Percentiles rank a stretch among this genome's conserved stretches.
Conservation (phyloP, 2,797 vertebrate species). For the Triplophysa yarkandensis region DNA sequence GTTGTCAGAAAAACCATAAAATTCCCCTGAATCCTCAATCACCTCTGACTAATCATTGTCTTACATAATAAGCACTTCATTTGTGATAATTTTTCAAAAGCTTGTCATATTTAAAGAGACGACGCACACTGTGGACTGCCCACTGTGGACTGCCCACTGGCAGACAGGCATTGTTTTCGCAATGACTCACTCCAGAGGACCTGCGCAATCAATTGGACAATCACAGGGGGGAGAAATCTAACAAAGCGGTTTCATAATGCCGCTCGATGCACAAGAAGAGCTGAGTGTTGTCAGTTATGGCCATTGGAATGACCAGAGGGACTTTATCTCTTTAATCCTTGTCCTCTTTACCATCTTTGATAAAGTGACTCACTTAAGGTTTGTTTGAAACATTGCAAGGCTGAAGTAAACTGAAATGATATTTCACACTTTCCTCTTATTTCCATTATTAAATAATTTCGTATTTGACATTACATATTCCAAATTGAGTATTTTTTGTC, state of each 20-base stretch:
- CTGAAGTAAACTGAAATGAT: neutral
- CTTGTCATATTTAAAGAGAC: neutral
- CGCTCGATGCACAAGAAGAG: neutral
- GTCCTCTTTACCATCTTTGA: neutral
- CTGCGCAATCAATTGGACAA: neutral
- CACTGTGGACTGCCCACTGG: neutral
- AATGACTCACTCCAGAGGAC: conserved; percentile 7
- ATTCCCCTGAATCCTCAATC: neutral
- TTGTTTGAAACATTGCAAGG: neutral
- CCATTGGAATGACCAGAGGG: neutral
- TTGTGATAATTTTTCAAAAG: neutral
- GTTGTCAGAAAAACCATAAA: neutral
- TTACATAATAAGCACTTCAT: neutral
- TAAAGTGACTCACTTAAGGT: neutral
- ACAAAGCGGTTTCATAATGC: conserved; percentile 1
- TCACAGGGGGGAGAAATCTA: neutral
- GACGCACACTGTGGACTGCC: neutral
- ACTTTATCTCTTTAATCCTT: neutral
- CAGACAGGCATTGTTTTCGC: neutral
- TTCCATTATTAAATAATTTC: neutral
- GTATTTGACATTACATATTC: neutral
- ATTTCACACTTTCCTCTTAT: neutral
- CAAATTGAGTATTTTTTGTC: no score
- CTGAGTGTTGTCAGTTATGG: neutral
- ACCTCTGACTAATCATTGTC: neutral